Conservation (phyloP, 2,888 invertebrate genomes). For the Heterodera filipjevi region DNA sequence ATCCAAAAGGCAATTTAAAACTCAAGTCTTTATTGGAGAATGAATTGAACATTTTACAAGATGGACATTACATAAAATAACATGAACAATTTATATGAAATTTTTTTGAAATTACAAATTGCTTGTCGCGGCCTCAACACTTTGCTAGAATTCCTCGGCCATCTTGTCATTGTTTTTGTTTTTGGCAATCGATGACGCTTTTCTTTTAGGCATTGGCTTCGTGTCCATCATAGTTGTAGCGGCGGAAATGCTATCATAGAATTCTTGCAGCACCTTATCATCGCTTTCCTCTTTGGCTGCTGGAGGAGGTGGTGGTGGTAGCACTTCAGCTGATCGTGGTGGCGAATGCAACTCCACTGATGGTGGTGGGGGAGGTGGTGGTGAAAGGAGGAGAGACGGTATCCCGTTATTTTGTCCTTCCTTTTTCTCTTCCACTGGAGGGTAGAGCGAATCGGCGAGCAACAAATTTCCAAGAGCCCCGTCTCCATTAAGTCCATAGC, state of each 20-base stretch:
- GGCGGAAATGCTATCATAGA: neutral
- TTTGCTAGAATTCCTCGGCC: neutral
- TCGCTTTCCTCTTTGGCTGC: neutral
- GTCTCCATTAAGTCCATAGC: no score
- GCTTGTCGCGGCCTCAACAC: neutral
- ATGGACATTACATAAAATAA: no score
- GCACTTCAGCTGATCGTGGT: no score
- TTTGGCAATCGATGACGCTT: neutral
- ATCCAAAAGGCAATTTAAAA: slow-evolving; percentile 22
- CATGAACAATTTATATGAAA: neutral
- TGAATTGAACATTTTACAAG: neutral
- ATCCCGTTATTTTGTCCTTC: no score
- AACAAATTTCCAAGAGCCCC: neutral
- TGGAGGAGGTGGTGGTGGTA: neutral
- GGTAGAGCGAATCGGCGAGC: neutral
- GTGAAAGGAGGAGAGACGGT: no score
- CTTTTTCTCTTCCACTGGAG: neutral
- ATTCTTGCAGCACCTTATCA: slow-evolving; percentile 6
- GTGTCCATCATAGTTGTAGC: neutral
- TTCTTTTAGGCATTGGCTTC: no score
- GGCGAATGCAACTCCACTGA: no score
- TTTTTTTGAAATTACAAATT: no score
- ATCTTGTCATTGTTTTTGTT: neutral
- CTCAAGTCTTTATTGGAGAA: slow-evolving; percentile 20
- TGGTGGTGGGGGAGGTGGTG: neutral